Evolutionary conservation across 2,888 invertebrate species (phyloP).

Genomic region (Amitus sp.): DNA sequence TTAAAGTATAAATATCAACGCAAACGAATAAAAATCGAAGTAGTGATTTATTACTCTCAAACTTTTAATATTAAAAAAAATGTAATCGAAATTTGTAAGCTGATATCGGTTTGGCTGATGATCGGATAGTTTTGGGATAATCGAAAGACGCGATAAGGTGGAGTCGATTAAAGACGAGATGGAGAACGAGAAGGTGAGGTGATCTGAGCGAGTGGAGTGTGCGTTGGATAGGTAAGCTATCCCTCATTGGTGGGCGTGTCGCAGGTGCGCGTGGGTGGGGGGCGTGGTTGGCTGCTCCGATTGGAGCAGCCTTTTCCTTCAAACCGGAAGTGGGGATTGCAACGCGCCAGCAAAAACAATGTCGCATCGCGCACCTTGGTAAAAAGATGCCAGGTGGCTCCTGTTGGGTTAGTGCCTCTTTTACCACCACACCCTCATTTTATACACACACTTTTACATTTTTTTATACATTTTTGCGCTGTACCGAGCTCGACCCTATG

Average conservation of each 20-base stretch:
- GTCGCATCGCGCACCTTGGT: conserved; percentile 54
- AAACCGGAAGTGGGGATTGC: conserved; percentile 55
- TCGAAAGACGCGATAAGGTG: no score
- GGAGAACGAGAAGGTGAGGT: conserved; percentile 35
- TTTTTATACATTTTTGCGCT: no score
- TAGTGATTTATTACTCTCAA: no score
- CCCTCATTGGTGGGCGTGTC: conserved; percentile 59
- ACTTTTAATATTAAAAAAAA: no score
- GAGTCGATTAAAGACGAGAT: no score
- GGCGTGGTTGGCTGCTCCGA: conserved; percentile 53
- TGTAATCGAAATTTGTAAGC: no score
- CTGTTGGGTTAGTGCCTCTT: conserved; percentile 55
- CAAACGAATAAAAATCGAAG: no score
- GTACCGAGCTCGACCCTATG: no score
- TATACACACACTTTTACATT: no score
- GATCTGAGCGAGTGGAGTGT: conserved; percentile 46
- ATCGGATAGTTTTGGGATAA: no score
- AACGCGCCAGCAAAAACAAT: conserved; percentile 57
- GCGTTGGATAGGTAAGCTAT: conserved; percentile 44
- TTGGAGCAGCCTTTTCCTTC: conserved; percentile 48
- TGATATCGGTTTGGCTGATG: no score
- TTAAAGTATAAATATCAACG: no score
- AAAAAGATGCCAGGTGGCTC: conserved; percentile 65
- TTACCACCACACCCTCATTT: conserved; percentile 23
- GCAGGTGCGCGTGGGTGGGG: conserved; percentile 65